Evolutionary conservation across 2,113 vertebrate genomes (phyloP).

Genomic region (Pseudorectes ferrugineus): DNA sequence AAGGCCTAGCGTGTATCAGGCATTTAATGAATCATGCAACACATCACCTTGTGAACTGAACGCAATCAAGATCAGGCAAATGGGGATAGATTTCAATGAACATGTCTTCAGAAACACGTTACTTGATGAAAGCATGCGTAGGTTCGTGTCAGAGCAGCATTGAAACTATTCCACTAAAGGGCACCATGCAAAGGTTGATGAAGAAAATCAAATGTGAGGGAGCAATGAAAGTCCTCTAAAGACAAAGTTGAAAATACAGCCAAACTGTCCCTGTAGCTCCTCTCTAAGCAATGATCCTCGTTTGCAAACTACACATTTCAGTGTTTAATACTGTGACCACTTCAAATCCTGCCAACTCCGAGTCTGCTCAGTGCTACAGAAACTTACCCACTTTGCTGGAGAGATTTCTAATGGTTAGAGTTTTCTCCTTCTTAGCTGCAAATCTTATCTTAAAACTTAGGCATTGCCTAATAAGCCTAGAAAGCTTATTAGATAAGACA

Average conservation of each 20-base stretch:
- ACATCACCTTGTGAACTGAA: conserved; percentile 5
- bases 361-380: background rate
- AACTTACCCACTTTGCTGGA: background rate
- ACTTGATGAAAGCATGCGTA: background rate
- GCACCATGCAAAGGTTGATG: background rate
- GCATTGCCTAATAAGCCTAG: background rate
- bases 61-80: conserved; percentile 11
- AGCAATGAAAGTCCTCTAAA: background rate
- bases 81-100: background rate
- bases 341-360: background rate
- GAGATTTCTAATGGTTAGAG: background rate
- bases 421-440: background rate
- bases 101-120: background rate
- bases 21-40: conserved; percentile 33
- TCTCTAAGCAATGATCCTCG: background rate
- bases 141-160: background rate
- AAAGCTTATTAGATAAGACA: background rate
- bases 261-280: background rate
- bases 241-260: background rate
- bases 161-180: background rate
- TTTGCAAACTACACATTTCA: background rate
- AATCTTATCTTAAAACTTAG: background rate
- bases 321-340: background rate
- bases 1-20: background rate
- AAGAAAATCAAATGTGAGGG: background rate